A percentile compares a stretch with the other conserved stretches of the same genome.
These are phyloP conservation scores for Drosophila mimetica DNA, from an alignment of 2,888 invertebrate species.

Conservation along the genomic window DNA sequence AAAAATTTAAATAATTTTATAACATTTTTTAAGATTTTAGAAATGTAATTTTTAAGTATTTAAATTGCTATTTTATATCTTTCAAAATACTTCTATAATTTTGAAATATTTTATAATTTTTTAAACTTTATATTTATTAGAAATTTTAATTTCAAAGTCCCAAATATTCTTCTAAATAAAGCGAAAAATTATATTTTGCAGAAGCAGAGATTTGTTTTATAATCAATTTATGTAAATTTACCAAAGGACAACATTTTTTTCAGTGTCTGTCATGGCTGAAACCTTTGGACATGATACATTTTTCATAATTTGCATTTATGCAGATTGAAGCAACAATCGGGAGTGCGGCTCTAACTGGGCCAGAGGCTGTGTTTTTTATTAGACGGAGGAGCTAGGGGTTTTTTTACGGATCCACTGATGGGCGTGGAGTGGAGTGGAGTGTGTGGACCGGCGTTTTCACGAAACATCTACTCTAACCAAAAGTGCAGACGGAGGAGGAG, in stretches of 20 bases:
- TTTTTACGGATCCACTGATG: slow-evolving; percentile 4
- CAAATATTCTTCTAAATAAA: too few relatives aligned
- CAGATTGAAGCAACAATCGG: slow-evolving; percentile 56
- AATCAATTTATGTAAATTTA: too few relatives aligned
- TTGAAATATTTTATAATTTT: too few relatives aligned
- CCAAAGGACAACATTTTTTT: neutral
- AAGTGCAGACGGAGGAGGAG: slow-evolving; percentile 21
- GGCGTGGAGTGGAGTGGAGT: slow-evolving; percentile 6
- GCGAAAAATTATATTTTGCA: too few relatives aligned
- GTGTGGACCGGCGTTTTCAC: slow-evolving; percentile 32
- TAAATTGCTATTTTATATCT: too few relatives aligned
- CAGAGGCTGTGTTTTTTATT: slow-evolving; percentile 23
- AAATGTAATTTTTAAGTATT: too few relatives aligned
- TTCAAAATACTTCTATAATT: too few relatives aligned
- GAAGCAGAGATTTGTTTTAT: too few relatives aligned
- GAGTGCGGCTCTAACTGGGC: slow-evolving; percentile 33
- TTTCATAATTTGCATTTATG: slow-evolving; percentile 58
- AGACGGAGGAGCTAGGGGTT: neutral
- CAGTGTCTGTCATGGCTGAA: neutral
- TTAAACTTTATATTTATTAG: too few relatives aligned
- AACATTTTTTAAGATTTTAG: too few relatives aligned
- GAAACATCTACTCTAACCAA: slow-evolving; percentile 11
- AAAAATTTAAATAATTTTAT: too few relatives aligned
- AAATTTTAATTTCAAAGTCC: too few relatives aligned
- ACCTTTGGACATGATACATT: slow-evolving; percentile 41